Evolutionary conservation across 1,140 invertebrate species (phyloP), one percentile per base, ranked within the genome.

Genomic region (Sesamia nonagrioides): DNA sequence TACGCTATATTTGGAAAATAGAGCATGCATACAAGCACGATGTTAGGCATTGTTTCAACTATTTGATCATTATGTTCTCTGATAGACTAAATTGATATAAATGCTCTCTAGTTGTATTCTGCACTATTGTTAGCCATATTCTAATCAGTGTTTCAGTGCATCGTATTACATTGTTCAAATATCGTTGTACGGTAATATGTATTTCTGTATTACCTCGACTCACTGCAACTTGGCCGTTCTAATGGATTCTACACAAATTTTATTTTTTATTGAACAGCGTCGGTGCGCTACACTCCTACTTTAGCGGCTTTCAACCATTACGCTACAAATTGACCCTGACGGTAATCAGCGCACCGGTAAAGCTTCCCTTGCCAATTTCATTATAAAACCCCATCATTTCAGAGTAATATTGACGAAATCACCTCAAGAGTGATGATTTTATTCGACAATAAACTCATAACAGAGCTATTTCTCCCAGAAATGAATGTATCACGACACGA

Each of bases 211-310:
- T 63, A 45, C 3, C 42, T 42, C 18, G 11, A 42, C 17, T 66
- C 37, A 21, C 61, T 66, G 66, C 15, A 33, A 37, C 33, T 37
- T 37, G 69, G 56, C n/a, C 69, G 50, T 37, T 56, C 35, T 72
- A 72, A 72, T 72, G 33, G 52, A 66, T 66, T 66, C 37, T 21
- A 42, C 37, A 42, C 61, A 1, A 66, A 66, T 42, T 66, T 66
- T 37, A 37, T 56, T 56, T 33, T 48, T 72, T 35, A 72, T n/a
- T 72, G 50, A 72, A 72, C 52, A 17, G 5, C 21, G 52, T n/a
- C 61, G 37, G 17, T 37, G 33, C 40, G 11, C n/a, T 63, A 18
- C 37, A 8, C 37, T 17, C n/a, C 3, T 18, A 66, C 37, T 63
- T 63, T 40, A 42, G 37, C 35, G 35, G 9, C 9, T 9, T 40